Percentiles rank a stretch among this genome's conserved stretches.
Evolutionary conservation across 1,140 invertebrate genomes (phyloP).

Genomic region (Diabrotica undecimpunctata): DNA sequence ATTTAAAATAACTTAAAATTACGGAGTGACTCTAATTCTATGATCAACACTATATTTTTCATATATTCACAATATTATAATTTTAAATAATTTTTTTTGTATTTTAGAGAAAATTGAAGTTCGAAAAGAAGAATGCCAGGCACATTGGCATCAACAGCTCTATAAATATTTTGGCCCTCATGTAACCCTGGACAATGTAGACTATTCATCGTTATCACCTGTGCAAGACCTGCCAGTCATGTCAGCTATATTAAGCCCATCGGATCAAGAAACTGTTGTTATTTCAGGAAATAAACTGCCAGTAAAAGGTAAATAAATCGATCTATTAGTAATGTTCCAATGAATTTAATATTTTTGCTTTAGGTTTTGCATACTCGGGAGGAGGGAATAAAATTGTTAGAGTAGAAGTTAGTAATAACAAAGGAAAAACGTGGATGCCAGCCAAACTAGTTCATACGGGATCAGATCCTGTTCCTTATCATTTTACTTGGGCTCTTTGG

Average conservation of each 20-base stretch:
- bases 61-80: too few species aligned
- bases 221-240: background rate
- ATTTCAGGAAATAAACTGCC: background rate
- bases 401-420: background rate
- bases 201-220: background rate
- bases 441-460: background rate
- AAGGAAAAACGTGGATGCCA: background rate
- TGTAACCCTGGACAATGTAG: background rate
- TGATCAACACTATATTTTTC: too few species aligned
- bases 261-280: background rate
- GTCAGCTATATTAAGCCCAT: background rate
- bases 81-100: background rate
- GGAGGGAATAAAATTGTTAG: background rate
- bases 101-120: background rate
- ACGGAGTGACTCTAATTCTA: too few species aligned
- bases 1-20: too few species aligned
- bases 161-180: background rate
- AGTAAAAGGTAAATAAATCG: background rate
- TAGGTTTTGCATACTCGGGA: slow-evolving; percentile 7
- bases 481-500: slow-evolving; percentile 5
- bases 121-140: background rate
- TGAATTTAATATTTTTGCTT: background rate
- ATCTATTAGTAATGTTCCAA: background rate
- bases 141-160: background rate
- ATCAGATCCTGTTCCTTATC: background rate